Percentiles rank a stretch among this genome's conserved stretches.
Conservation (phyloP, 2,113 vertebrate genomes). For the Corythaeola cristata region DNA sequence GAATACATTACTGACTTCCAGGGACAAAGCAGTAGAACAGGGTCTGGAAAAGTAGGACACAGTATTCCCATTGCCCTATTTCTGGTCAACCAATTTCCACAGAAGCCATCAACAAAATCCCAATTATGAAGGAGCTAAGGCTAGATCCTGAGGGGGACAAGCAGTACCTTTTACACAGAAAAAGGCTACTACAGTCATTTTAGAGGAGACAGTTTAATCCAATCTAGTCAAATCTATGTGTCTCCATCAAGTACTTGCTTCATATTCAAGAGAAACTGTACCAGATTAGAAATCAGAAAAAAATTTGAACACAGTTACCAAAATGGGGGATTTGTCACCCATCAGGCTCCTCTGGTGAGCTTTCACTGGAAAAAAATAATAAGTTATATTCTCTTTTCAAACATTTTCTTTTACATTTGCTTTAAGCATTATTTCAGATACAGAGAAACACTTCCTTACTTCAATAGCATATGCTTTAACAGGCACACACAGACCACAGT, state of each 20-base stretch:
- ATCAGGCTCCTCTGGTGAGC: neutral
- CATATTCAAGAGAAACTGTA: neutral
- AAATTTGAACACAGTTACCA: neutral
- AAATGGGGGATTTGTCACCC: neutral
- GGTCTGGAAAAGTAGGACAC: slow-evolving; percentile 27
- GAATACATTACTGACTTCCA: neutral
- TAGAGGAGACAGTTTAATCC: neutral
- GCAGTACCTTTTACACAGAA: neutral
- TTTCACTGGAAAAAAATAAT: neutral
- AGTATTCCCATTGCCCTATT: neutral
- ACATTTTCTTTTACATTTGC: neutral
- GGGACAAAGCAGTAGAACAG: neutral
- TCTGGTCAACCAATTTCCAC: slow-evolving; percentile 7
- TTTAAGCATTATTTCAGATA: neutral
- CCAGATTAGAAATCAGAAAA: neutral
- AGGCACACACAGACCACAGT: neutral
- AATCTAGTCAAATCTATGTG: neutral
- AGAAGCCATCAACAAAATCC: neutral
- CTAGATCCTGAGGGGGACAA: neutral
- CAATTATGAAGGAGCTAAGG: neutral
- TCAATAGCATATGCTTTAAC: neutral
- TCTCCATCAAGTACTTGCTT: neutral
- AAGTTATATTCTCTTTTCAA: neutral
- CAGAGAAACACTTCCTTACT: neutral
- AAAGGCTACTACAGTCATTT: neutral